Conservation (phyloP, 2,888 invertebrate genomes). For the Odontomyia ornata region DNA sequence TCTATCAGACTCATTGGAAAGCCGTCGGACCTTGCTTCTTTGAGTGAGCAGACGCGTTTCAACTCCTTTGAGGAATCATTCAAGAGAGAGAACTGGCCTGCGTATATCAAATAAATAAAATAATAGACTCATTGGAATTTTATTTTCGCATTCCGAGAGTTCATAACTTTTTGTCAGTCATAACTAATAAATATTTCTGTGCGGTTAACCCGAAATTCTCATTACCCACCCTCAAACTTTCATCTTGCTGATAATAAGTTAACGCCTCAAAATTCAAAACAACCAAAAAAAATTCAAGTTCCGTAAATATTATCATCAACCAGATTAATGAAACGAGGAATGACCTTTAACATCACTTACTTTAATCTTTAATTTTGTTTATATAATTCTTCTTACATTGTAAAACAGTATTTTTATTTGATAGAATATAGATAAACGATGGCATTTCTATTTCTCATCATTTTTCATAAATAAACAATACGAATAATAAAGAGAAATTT, state of each 20-base stretch:
- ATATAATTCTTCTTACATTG: not conserved
- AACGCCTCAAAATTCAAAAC: not conserved
- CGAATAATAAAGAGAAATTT: not conserved
- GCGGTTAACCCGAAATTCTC: too few relatives aligned
- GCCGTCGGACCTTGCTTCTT: too few relatives aligned
- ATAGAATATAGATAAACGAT: not conserved
- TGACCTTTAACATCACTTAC: constrained; percentile 6
- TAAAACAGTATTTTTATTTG: not conserved
- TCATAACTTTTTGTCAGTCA: too few relatives aligned
- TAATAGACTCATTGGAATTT: too few relatives aligned
- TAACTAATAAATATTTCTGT: too few relatives aligned
- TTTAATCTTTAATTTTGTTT: constrained; percentile 21
- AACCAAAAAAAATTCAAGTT: not conserved
- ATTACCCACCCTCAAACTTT: too few relatives aligned
- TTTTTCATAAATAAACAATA: not conserved
- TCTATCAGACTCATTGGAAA: too few relatives aligned
- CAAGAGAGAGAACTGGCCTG: too few relatives aligned
- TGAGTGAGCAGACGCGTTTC: too few relatives aligned
- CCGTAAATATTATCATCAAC: not conserved
- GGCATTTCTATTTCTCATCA: not conserved
- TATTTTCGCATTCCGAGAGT: too few relatives aligned
- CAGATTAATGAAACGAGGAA: not conserved
- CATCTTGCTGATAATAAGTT: constrained; percentile 1
- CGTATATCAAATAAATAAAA: too few relatives aligned
- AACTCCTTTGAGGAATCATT: too few relatives aligned